phyloP scores from a whole-genome alignment of 2,888 invertebrate genomes.

The Meloe dianella region DNA sequence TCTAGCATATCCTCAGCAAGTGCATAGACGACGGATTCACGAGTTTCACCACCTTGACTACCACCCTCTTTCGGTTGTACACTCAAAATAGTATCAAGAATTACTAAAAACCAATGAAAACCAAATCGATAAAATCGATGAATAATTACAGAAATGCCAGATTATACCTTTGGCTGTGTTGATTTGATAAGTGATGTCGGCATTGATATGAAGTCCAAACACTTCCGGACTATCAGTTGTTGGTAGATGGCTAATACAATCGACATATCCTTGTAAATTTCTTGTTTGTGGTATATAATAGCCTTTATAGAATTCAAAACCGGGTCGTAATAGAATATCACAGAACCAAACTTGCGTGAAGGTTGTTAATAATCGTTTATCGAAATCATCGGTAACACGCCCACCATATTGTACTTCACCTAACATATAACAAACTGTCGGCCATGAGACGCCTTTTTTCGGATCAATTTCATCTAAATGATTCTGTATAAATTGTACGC shows the following conservation, averaged over 20 bases:
- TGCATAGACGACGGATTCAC: slow-evolving; percentile 90
- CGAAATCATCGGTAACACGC: slow-evolving; percentile 95
- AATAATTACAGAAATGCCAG: neutral
- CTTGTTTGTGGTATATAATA: slow-evolving; percentile 90
- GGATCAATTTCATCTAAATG: slow-evolving; percentile 97
- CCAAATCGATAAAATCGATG: neutral
- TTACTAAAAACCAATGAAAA: slow-evolving; percentile 59
- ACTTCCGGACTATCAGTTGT: slow-evolving; percentile 91
- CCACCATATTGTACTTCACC: slow-evolving; percentile 87
- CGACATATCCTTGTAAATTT: slow-evolving; percentile 79
- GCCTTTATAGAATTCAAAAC: slow-evolving; percentile 92
- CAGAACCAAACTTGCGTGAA: slow-evolving; percentile 97
- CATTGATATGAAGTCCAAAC: slow-evolving; percentile 95
- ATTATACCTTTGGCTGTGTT: slow-evolving; percentile 84
- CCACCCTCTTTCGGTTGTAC: slow-evolving; percentile 98
- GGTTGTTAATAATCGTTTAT: slow-evolving; percentile 89
- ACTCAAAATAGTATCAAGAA: slow-evolving; percentile 90
- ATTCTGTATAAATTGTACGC: slow-evolving; percentile 95
- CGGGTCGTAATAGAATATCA: slow-evolving; percentile 82
- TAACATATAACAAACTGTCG: slow-evolving; percentile 96
- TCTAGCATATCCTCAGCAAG: slow-evolving; percentile 92
- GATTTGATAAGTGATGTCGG: slow-evolving; percentile 97
- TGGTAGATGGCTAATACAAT: slow-evolving; percentile 86
- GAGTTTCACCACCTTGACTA: slow-evolving; percentile 86
- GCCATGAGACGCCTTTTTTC: slow-evolving; percentile 97